phyloP scores from a whole-genome alignment of 2,888 invertebrate species.

The Aleiodes leptofemur region DNA sequence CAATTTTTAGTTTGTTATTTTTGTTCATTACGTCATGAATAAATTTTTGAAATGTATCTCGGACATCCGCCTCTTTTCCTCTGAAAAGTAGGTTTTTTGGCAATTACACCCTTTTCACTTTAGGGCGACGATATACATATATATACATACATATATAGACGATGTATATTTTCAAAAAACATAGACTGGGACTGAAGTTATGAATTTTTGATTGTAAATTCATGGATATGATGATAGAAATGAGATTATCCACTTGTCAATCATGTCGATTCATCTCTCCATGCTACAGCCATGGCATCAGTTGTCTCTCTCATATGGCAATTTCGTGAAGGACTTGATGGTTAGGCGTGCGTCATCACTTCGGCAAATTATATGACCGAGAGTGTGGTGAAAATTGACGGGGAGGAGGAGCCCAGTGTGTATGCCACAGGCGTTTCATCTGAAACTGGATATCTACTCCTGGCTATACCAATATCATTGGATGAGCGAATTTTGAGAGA shows the following conservation, averaged over 20 bases:
- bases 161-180: background rate
- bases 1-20: too few relatives aligned
- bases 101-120: too few relatives aligned
- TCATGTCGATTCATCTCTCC: constrained; percentile 17
- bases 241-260: background rate
- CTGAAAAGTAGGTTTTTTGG: too few relatives aligned
- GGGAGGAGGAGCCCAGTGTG: background rate
- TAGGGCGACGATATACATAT: too few relatives aligned
- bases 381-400: constrained; percentile 45
- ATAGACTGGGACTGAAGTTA: background rate
- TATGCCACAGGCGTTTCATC: constrained; percentile 32
- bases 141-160: too few relatives aligned
- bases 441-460: constrained; percentile 14
- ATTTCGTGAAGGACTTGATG: constrained; percentile 37
- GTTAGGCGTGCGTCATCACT: constrained; percentile 42
- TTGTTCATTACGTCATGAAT: too few relatives aligned
- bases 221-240: background rate
- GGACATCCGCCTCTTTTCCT: too few relatives aligned
- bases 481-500: background rate
- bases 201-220: background rate
- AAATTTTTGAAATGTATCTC: too few relatives aligned
- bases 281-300: constrained; percentile 20
- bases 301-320: constrained; percentile 26
- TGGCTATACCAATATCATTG: background rate
- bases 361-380: constrained; percentile 44